Evolutionary conservation across 2,113 vertebrate genomes (phyloP), one percentile per base, ranked within the genome.

Genomic region (Melierax canorus): DNA sequence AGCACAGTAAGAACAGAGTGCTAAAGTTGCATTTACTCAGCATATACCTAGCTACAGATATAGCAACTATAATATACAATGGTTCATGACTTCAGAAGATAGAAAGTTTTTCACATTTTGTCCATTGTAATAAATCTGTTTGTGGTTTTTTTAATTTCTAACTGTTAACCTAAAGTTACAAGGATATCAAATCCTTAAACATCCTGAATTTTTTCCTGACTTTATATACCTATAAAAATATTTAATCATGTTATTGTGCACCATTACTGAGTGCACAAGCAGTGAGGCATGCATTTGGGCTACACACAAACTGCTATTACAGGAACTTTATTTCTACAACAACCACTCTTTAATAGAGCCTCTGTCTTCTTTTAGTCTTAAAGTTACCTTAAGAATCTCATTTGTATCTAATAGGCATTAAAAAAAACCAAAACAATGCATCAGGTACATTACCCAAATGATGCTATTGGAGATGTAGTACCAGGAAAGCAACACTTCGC

Each of bases 391-490:
- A 38, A 36, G 12, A 24, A 83, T 2, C 6, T 51, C 3, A n/a
- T 26, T 64, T 64, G 7, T 20, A n/a, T 8, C 19, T 41, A 62
- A 48, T 0, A 55, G 4, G 4, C 7, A 77, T 20, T 11, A 3
- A 29, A 75, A 38, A 45, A 58, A 22, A 2, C 3, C 11, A 22
- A 39, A 34, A 13, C 48, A 21, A 21, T 2, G 2, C 14, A 60
- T 59, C 26, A 83, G 18, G 38, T 92, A 88, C 71, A 2, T 86
- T 82, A 93, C 63, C 67, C 13, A 63, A 24, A 46, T 11, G 16
- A 30, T 56, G 64, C 45, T 34, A 2, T 2, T 38, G 59, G 72
- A 84, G 41, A 10, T 0, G 0, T 2, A 74, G 22, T 55, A 24
- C 58, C 56, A 30, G 51, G 24, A 72, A 34, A 66, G 46, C 18